Base-by-base conservation (phyloP, 2,113 vertebrate species). In the Pomatostomus ruficeps region DNA sequence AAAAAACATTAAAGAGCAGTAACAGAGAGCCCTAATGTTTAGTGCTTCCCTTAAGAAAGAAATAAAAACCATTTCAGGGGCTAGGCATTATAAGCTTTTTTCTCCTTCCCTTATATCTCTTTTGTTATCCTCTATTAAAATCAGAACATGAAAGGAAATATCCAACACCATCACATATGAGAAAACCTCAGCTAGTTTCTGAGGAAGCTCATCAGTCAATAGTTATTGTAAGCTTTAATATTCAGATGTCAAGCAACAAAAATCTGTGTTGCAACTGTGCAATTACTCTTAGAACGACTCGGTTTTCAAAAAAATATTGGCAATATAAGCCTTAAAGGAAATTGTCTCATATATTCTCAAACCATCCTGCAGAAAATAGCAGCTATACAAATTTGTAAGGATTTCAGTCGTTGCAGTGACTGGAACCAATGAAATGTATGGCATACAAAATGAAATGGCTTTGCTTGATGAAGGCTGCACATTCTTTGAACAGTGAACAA, bases 401-500 rank as follows among this genome's bases (percentile, higher is more conserved):
- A 74, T 68, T 86, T 91, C 55, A 74, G 75, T 29, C 79, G 84
- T 63, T 75, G 48, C 76, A 71, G 6, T 28, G 72, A 76, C 82
- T 71, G 79, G 75, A 84, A 67, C 59, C 61, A 73, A 86, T 16
- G 2, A 62, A 94, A 92, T 6, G 57, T 55, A 80, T 11, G 21
- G 79, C 67, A 38, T 46, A 14, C 26, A 7, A 48, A 92, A 96
- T 58, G 68, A 88, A 93, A 92, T 4, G 61, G 23, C 19, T 95
- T 72, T 86, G 46, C 83, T n/a, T 66, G 78, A 88, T 0, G 26
- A 86, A 88, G 65, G 88, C 75, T 84, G 81, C 22, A 59, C 62
- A 35, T 85, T 92, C 89, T 93, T 63, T 78, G 61, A 92, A 80
- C 77, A 67, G 36, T 10, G 81, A 95, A 91, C 66, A 84, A 76